phyloP scores from a whole-genome alignment of 1,140 invertebrate species.

The Ceratoteleas bidentatus region DNA sequence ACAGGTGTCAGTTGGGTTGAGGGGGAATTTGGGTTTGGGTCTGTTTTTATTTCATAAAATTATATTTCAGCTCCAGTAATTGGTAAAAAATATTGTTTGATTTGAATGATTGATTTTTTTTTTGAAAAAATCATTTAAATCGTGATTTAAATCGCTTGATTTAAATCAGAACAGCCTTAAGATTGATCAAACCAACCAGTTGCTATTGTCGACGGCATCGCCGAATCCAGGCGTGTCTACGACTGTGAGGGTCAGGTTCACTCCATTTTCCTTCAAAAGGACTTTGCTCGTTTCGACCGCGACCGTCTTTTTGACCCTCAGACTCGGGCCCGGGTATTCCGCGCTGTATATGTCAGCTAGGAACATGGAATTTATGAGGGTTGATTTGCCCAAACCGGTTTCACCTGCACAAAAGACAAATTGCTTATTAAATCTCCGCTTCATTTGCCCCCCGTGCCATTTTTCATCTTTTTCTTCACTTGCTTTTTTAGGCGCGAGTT shows the following conservation, averaged over 20 bases:
- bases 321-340: constrained; percentile 94
- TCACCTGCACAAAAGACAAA: constrained; percentile 86
- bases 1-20: too few species aligned
- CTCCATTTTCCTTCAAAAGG: constrained; percentile 94
- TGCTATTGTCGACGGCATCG: constrained; percentile 98
- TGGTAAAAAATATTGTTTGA: too few species aligned
- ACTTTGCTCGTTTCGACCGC: constrained; percentile 96
- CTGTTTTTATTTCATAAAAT: too few species aligned
- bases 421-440: constrained; percentile 76
- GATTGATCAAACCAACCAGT: constrained; percentile 83
- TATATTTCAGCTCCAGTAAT: too few species aligned
- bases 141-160: too few species aligned
- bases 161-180: background rate
- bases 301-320: constrained; percentile 95
- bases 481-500: background rate
- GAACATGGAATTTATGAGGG: constrained; percentile 99
- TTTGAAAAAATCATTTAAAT: too few species aligned
- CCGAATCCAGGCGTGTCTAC: constrained; percentile 99
- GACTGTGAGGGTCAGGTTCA: constrained; percentile 94
- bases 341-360: constrained; percentile 97
- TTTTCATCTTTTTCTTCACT: background rate
- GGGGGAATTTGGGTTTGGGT: too few species aligned
- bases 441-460: background rate
- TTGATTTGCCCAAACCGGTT: constrained; percentile 98
- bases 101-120: too few species aligned